phyloP scores from a whole-genome alignment of 2,797 vertebrate genomes.

The Erithacus rubecula region DNA sequence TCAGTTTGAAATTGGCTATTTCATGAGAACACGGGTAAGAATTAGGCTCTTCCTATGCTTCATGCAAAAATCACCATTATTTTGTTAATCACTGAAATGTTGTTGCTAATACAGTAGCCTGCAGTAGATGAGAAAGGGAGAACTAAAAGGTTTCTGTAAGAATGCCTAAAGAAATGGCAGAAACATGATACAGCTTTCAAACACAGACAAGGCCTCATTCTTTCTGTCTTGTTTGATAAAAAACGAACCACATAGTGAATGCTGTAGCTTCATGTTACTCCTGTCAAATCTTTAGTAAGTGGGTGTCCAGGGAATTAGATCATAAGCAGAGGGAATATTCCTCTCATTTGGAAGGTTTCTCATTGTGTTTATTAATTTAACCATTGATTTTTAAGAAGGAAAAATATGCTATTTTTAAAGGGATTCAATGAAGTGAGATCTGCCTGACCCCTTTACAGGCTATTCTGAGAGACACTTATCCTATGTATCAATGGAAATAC shows the following conservation, averaged over 20 bases:
- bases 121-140: background rate
- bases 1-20: background rate
- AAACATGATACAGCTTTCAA: conserved; percentile 55
- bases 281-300: conserved; percentile 62
- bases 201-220: conserved; percentile 63
- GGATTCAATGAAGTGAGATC: background rate
- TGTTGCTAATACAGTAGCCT: conserved; percentile 16
- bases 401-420: background rate
- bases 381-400: background rate
- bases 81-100: conserved; percentile 11
- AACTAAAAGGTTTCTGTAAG: conserved; percentile 28
- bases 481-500: conserved; percentile 52
- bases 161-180: conserved; percentile 50
- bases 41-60: background rate
- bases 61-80: background rate
- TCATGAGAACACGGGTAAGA: background rate
- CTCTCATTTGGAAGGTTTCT: conserved; percentile 26
- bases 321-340: conserved; percentile 43
- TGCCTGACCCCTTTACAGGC: conserved; percentile 22
- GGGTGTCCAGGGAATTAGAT: conserved; percentile 57
- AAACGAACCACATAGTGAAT: conserved; percentile 51
- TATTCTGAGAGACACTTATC: background rate
- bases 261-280: conserved; percentile 59
- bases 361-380: conserved; percentile 38
- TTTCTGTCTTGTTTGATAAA: conserved; percentile 63